Evolutionary conservation across 2,888 invertebrate genomes (phyloP), one percentile per base, ranked within the genome.

Genomic region (Escarpia spicata): DNA sequence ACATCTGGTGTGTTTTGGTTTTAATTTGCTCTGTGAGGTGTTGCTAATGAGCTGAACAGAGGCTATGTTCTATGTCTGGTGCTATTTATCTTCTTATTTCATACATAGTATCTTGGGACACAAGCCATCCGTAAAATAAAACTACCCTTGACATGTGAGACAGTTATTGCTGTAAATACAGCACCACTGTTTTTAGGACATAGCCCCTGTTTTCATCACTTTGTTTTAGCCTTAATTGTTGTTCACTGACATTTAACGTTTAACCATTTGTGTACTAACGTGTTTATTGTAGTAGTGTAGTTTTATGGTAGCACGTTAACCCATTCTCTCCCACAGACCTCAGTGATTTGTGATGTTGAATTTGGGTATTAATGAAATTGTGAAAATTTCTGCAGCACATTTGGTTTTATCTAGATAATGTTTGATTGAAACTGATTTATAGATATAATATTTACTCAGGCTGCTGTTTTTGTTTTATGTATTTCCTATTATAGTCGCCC

Each of bases 221-320:
- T 75, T 75, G 75, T 26, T 75, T 75, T 75, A 75, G n/a, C 75
- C 15, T 75, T 75, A 75, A 75, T 75, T 26, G 75, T 75, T 75
- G 75, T 75, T 75, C 75, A 75, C 75, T 75, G 75, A 75, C n/a
- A 26, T 26, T 75, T 75, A 75, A 15, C 75, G 26, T 75, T 75
- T 26, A 75, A 15, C 75, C 19, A 26, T 75, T 75, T 75, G 75
- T 75, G 75, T 75, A 75, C 75, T 75, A 75, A 75, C 75, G n/a
- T 75, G 75, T 75, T 75, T 75, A 75, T 26, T 75, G 75, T 75
- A 75, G 75, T 75, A 75, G 75, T 75, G 75, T 75, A 75, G 75
- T 75, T 15, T 75, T 75, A 26, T 75, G 26, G 75, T 26, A 75
- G 75, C 75, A 75, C 75, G 6, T 75, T 75, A 75, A 75, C 75